These are phyloP conservation scores for Cryptus armator DNA, from an alignment of 2,888 invertebrate species.

Conservation along the genomic window DNA sequence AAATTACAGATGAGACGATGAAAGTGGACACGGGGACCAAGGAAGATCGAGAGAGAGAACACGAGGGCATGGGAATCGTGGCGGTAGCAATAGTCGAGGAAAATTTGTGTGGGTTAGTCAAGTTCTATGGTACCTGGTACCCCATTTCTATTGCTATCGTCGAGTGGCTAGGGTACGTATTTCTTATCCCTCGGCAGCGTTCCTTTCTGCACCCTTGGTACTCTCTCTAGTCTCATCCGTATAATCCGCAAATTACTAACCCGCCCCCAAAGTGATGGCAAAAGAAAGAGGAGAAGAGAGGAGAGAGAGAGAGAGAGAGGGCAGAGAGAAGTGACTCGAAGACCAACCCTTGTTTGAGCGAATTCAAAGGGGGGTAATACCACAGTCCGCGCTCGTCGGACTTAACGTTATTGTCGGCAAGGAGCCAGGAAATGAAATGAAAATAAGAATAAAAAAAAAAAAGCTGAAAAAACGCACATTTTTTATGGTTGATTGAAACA, in stretches of 20 bases:
- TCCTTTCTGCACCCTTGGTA: conserved; percentile 21
- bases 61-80: conserved; percentile 23
- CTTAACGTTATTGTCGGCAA: conserved; percentile 71
- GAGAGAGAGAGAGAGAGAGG: neutral
- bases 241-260: conserved; percentile 83
- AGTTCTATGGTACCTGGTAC: conserved; percentile 50
- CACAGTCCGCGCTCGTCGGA: conserved; percentile 67
- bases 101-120: conserved; percentile 65
- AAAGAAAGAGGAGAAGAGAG: conserved; percentile 44
- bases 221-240: conserved; percentile 68
- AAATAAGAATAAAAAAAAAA: conserved; percentile 46
- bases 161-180: conserved; percentile 26
- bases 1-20: conserved; percentile 79
- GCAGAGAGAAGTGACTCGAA: conserved; percentile 74
- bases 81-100: conserved; percentile 38
- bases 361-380: conserved; percentile 78
- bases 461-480: neutral
- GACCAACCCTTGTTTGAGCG: conserved; percentile 79
- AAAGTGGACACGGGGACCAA: conserved; percentile 54
- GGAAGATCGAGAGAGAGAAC: neutral
- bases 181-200: conserved; percentile 24
- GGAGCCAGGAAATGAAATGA: conserved; percentile 68
- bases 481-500: neutral
- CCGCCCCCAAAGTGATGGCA: conserved; percentile 72
- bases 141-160: conserved; percentile 49